Evolutionary conservation across 2,113 vertebrate genomes (phyloP), one percentile per base, ranked within the genome.

Genomic region (Cisticola juncidis): DNA sequence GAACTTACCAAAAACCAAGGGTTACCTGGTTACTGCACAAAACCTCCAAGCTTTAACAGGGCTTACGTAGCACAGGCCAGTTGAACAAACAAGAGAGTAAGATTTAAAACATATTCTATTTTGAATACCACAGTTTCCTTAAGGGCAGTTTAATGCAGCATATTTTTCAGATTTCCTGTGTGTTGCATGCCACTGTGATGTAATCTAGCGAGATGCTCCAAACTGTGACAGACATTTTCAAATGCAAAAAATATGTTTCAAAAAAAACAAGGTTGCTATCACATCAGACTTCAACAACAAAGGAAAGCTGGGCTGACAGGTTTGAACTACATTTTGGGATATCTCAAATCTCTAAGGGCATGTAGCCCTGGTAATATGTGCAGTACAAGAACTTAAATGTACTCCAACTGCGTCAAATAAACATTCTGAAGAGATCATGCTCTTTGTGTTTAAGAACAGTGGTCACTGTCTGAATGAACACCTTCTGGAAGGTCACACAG

Each of bases 21-120:
- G 50, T 62, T 88, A 86, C 76, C 78, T 92, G 64, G 51, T 90
- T 78, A 47, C 56, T 92, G 79, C 76, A 78, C 4, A 1, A 23
- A 62, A 81, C 35, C 56, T 90, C 65, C 38, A 74, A 83, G 28
- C 85, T 88, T 78, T 68, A 92, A 86, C 64, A 20, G 81, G 60
- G 36, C 69, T 86, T 71, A 77, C 2, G 6, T 77, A 91, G 81
- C 79, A 58, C 18, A 61, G 90, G 60, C 92, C 92, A 96, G 64
- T 96, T 96, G 92, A 93, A 94, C 93, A 97, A 96, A 95, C 92
- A 96, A 94, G 95, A 10, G 85, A 97, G 94, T 81, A 92, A 97
- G 95, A 97, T 96, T n/a, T 96, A 96, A 96, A 96, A 96, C 96
- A 96, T 81, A 95, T 54, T 97, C 93, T 97, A 96, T 95, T 96